Evolutionary conservation across 2,888 invertebrate genomes (phyloP), one percentile per base, ranked within the genome.

Genomic region (Scaptodrosophila latifasciaeformis): DNA sequence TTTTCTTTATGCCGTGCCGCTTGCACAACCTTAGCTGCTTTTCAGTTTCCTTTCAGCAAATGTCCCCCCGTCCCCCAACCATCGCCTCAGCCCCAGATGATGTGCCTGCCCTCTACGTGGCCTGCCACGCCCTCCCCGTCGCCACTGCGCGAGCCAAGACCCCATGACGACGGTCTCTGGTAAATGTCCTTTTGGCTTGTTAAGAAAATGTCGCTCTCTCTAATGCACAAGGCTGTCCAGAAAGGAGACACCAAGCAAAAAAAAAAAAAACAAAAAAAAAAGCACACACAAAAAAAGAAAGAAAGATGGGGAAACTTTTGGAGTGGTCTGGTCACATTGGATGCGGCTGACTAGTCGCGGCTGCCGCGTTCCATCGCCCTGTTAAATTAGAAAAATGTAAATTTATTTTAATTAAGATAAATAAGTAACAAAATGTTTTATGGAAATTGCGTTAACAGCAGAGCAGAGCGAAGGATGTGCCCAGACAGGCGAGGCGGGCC

Each of bases 351-450:
- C 59, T 61, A 65, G 51, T 55, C 49, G 47, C 47, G 59, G 39
- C 40, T 55, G 50, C 30, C 64, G 54, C 54, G 34, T 61, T 60
- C 58, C 68, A 67, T 65, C 67, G 70, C 79, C 74, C 78, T 81
- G 74, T 78, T 78, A 83, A 83, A 83, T 83, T 83, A 83, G 82
- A 83, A 83, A 83, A 83, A 83, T 83, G 83, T 83, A 83, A 83
- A 83, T 83, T 83, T 83, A 83, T 83, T 83, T 83, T 83, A 83
- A 83, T 83, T 83, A 83, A 83, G 83, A 83, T 82, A 83, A 83
- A 83, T 83, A 83, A 83, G 82, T 82, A 82, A 83, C 83, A 82
- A 83, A 83, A 82, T 83, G 82, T 82, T 82, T 83, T 82, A 83
- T 82, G 83, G 79, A 83, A 83, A 82, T 83, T 82, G 76, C 77